Base-by-base conservation (phyloP, 2,888 invertebrate species). In the Drosophila ustulata region DNA sequence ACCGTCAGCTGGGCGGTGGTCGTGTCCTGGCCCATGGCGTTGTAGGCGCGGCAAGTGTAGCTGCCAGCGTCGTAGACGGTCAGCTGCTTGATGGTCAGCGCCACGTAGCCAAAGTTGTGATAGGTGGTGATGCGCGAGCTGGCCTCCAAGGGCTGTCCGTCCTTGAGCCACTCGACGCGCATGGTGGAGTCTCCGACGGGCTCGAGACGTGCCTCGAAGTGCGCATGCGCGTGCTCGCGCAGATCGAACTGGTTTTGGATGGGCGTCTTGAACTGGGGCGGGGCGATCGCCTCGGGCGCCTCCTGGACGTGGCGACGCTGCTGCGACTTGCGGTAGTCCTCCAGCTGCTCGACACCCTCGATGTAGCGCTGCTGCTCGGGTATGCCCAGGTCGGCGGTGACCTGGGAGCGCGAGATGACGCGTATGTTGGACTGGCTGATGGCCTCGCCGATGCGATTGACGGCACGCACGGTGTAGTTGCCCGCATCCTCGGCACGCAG, bases 401-500 rank as follows among this genome's bases (percentile, higher is more conserved):
- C 97, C 80, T 96, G 96, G 82, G 96, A 96, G 88, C 96, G 95
- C 70, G 95, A 94, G 76, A 95, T 94, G 81, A 97, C 96, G 92
- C 94, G 94, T 75, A 97, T 94, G 66, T 95, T 94, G 75, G 97
- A 96, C 86, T 96, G 95, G 93, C 97, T 97, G 89, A 97, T 95
- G 84, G 98, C 97, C 93, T 98, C 98, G 85, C 98, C 98, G 91
- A 96, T 94, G 91, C 96, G 96, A 92, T 98, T 98, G 82, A 97
- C 96, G 93, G 98, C 98, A 90, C 97, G 95, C 92, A 97, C 97
- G 88, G 97, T 97, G 90, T 98, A 98, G 93, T 96, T 96, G 93
- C 98, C 98, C 91, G 97, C 96, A 95, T 99, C 99, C 95, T 99
- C 99, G 94, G 96, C 96, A 94, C 98, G 96, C 95, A 98, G 96